Evolutionary conservation across 2,113 vertebrate species (phyloP).

Genomic region (Pipa parva): DNA sequence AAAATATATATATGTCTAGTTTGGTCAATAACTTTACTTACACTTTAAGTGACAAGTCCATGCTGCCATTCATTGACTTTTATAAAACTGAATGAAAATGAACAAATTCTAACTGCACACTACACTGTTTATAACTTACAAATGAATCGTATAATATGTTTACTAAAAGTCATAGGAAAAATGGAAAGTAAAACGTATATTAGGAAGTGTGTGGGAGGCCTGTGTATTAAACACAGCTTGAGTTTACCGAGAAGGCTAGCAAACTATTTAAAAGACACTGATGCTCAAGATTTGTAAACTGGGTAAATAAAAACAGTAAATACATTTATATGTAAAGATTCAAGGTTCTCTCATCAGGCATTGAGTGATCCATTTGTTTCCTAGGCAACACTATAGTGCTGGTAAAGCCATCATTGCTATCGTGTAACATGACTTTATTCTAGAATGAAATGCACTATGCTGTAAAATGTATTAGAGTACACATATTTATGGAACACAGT

Average conservation of each 20-base stretch:
- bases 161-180: not conserved
- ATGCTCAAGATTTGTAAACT: not conserved
- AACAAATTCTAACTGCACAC: not conserved
- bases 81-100: not conserved
- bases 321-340: slow-evolving; percentile 3
- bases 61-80: not conserved
- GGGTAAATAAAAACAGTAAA: slow-evolving; percentile 6
- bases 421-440: not conserved
- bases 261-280: not conserved
- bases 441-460: too few relatives aligned
- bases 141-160: not conserved
- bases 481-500: too few relatives aligned
- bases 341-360: slow-evolving; percentile 9
- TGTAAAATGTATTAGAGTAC: too few relatives aligned
- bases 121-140: not conserved
- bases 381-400: slow-evolving; percentile 5
- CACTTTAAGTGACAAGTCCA: too few relatives aligned
- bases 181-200: not conserved
- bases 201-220: not conserved
- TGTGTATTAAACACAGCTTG: not conserved
- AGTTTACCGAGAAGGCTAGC: not conserved
- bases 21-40: too few relatives aligned
- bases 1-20: too few relatives aligned
- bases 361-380: slow-evolving; percentile 16
- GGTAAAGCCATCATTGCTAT: not conserved